Evolutionary conservation across 1,140 invertebrate genomes (phyloP), one percentile per base, ranked within the genome.

Genomic region (Drosophila subpulchrella): DNA sequence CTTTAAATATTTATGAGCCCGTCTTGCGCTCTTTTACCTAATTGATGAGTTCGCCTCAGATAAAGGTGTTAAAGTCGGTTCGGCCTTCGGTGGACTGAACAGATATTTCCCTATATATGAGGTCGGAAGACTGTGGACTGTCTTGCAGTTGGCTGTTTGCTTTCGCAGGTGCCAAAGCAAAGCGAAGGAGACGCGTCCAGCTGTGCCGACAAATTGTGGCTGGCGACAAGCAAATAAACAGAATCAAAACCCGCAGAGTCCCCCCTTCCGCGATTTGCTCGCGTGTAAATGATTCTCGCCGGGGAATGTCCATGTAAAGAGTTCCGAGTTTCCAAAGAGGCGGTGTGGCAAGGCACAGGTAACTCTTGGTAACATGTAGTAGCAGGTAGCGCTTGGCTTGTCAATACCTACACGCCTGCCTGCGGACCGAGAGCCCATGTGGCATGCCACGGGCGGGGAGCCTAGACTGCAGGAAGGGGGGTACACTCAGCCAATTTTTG

Each of bases 151-250:
- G 38, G 27, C 57, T 77, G 71, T 62, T 75, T 81, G 63, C 58
- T 24, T 59, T 65, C 32, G 79, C 80, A 82, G 80, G 75, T 83
- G 80, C 53, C 65, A 70, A 70, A 70, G 67, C 65, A 71, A 65
- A 32, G 56, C 56, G 41, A 46, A 58, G 38, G 20, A 60, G 79
- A 74, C 66, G 84, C 76, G 66, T 89, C 83, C 83, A 88, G 83
- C 83, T 89, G 83, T 89, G 83, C 83, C 84, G 80, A 88, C 83
- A 88, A 88, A 88, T 88, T 71, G 84, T 83, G 84, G 72, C 83
- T 74, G 79, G 84, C 77, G 84, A 88, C 84, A 88, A 88, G 80
- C 84, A 88, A 88, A 88, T 88, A 88, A 88, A 89, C 79, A 78
- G 86, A 88, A 89, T 88, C 83, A 89, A 80, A 63, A 51, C 78